phyloP scores from a whole-genome alignment of 2,113 vertebrate species.

The Sceloporus tristichus region DNA sequence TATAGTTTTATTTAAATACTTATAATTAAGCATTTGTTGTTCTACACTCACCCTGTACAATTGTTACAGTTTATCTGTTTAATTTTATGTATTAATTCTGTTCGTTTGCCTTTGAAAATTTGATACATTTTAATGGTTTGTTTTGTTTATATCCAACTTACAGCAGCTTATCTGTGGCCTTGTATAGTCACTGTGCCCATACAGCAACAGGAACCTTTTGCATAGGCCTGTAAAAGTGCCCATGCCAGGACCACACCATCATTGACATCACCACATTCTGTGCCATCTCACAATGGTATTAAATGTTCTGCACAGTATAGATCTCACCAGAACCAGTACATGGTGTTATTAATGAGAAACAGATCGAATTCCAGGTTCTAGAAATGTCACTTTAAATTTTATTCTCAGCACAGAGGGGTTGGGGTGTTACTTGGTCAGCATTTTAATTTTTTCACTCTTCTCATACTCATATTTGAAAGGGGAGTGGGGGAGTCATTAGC shows the following conservation, averaged over 20 bases:
- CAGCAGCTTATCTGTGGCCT: neutral
- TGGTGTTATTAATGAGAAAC: neutral
- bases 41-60: neutral
- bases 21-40: neutral
- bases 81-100: neutral
- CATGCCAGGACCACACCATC: neutral
- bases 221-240: no score
- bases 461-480: neutral
- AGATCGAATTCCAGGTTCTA: neutral
- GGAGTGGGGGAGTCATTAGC: neutral
- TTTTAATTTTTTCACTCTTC: neutral
- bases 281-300: conserved; percentile 31
- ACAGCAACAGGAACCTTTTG: neutral
- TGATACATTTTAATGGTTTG: neutral
- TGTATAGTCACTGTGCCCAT: neutral
- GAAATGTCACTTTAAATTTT: neutral
- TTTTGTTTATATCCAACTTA: neutral
- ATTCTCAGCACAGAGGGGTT: neutral
- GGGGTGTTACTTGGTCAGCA: neutral
- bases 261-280: conserved; percentile 30
- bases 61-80: neutral
- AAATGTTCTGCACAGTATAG: neutral
- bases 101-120: neutral
- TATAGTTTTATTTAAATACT: neutral
- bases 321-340: neutral